Percentiles rank a stretch among this genome's conserved stretches.
phyloP scores from a whole-genome alignment of 2,888 invertebrate genomes.

The Charanyca ferruginea region DNA sequence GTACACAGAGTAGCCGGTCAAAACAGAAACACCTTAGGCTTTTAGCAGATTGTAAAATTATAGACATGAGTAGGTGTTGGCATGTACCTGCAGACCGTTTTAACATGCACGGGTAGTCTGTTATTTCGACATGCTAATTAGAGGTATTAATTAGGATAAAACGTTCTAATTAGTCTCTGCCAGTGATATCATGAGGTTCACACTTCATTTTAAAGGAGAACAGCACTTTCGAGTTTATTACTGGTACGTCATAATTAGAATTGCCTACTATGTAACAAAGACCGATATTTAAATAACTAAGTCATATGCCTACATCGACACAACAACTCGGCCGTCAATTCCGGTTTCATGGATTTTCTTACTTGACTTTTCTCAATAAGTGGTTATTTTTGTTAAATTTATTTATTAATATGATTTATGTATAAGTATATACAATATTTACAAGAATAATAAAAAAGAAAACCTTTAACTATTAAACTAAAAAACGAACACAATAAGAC shows the following conservation, averaged over 20 bases:
- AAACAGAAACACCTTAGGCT: conserved; percentile 58
- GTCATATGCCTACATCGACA: conserved; percentile 1
- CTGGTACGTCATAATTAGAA: conserved; percentile 44
- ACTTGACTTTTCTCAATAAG: neutral
- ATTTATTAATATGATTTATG: no score
- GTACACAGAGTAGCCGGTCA: conserved; percentile 49
- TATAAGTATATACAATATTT: no score
- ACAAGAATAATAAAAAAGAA: no score
- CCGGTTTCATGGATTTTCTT: neutral
- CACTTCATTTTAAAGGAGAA: conserved; percentile 73
- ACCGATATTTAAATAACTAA: conserved; percentile 11
- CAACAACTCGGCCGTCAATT: neutral
- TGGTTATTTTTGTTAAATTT: no score
- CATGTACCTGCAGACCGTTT: conserved; percentile 46
- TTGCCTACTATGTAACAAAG: conserved; percentile 13
- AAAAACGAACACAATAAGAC: no score
- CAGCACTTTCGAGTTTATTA: conserved; percentile 56
- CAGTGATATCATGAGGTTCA: conserved; percentile 84
- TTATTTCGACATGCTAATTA: conserved; percentile 75
- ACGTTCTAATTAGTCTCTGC: conserved; percentile 76
- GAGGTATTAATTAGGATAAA: conserved; percentile 79
- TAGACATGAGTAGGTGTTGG: conserved; percentile 58
- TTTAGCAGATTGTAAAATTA: conserved; percentile 71
- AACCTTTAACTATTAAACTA: no score
- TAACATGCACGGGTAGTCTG: conserved; percentile 59